phyloP scores from a whole-genome alignment of 2,888 invertebrate genomes.

The Ariolimax columbianus region DNA sequence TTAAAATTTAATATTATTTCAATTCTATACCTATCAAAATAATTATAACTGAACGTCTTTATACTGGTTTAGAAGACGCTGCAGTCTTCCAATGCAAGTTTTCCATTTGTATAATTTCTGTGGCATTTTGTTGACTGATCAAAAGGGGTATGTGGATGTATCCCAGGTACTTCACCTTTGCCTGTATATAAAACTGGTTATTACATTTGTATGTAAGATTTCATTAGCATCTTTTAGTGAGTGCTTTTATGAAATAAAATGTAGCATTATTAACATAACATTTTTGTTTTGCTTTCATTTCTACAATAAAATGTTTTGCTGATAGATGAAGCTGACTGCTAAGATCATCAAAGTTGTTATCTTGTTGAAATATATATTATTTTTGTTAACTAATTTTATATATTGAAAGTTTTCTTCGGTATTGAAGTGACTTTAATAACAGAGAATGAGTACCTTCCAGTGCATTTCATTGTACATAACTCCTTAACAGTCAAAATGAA shows the following conservation, averaged over 20 bases:
- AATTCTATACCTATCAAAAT: too few relatives aligned
- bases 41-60: too few relatives aligned
- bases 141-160: background rate
- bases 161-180: background rate
- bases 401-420: background rate
- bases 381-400: background rate
- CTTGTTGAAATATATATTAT: background rate
- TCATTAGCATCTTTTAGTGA: background rate
- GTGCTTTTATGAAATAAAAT: background rate
- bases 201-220: background rate
- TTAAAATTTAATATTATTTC: too few relatives aligned
- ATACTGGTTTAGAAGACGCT: too few relatives aligned
- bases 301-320: background rate
- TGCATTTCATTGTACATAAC: background rate
- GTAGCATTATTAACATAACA: too few relatives aligned
- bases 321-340: background rate
- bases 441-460: too few relatives aligned
- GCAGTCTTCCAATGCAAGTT: too few relatives aligned
- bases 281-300: too few relatives aligned
- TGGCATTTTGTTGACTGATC: background rate
- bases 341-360: too few relatives aligned
- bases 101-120: too few relatives aligned
- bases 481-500: background rate
- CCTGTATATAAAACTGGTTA: background rate
- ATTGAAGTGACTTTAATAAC: background rate